Evolutionary conservation across 2,888 invertebrate genomes (phyloP), one percentile per base, ranked within the genome.

Genomic region (Cephus rjabovi): DNA sequence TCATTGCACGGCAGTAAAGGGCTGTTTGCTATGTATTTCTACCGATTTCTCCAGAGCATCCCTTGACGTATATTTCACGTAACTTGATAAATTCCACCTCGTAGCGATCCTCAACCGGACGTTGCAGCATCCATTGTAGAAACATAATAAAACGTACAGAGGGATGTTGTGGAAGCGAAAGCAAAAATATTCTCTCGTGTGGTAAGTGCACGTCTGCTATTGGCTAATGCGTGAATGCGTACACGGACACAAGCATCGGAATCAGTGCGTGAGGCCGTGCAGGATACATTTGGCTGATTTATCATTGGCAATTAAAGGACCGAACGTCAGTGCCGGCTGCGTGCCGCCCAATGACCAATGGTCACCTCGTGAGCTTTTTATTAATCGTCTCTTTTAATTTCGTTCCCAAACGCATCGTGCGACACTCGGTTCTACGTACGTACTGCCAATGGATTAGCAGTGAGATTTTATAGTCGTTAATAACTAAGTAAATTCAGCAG

Each of bases 281-380:
- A 56, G 56, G 56, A 56, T 56, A 56, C 56, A 23, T 56, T 56
- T 56, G 56, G 77, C 82, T 87, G 87, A 88, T 88, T 87, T 88
- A 89, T 87, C 82, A 84, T 78, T 76, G 84, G 88, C 89, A 90
- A 90, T 90, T 88, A 90, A 90, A 89, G 87, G 87, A 83, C 83
- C 84, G 81, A 84, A 85, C 83, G 89, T 89, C 90, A 86, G 84
- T 82, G 79, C 87, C 87, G 86, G 87, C 89, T 90, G 90, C 83
- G 88, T 81, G 78, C 81, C 6, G 23, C 56, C 56, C 83, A 84
- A 89, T 90, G 88, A 90, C 89, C 89, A 89, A 90, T 87, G 85
- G 86, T 84, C 83, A 75, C 79, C 86, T 84, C 89, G 88, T 90
- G 89, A 88, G 87, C 75, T 79, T 82, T 83, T 79, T 89, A 88